A percentile compares a stretch with the other conserved stretches of the same genome.
Evolutionary conservation across 2,797 vertebrate species (phyloP).

Genomic region (Sebastes minor): DNA sequence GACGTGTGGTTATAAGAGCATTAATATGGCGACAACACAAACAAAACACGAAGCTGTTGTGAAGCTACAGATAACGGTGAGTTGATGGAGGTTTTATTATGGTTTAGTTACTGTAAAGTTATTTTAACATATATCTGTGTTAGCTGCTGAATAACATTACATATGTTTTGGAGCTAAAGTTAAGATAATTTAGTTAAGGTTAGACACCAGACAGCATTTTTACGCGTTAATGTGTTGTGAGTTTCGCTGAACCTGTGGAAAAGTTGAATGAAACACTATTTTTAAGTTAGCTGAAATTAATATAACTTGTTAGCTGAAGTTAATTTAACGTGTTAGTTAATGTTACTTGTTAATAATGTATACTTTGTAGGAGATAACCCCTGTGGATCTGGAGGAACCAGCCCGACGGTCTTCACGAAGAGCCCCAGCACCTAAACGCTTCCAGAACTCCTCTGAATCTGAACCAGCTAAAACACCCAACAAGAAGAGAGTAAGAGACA

Average conservation of each 20-base stretch:
- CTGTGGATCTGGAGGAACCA: not conserved
- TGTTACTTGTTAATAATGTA: not conserved
- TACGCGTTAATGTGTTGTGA: not conserved
- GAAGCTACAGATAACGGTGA: conserved; percentile 9
- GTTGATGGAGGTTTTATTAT: not conserved
- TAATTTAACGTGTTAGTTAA: too few relatives aligned
- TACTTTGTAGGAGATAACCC: conserved; percentile 42
- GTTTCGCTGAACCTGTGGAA: not conserved
- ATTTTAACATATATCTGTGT: not conserved
- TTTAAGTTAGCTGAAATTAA: too few relatives aligned
- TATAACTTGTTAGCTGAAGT: too few relatives aligned
- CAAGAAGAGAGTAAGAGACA: conserved; percentile 29
- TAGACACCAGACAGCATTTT: not conserved
- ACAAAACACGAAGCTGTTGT: not conserved
- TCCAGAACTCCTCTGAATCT: conserved; percentile 22
- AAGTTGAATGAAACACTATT: not conserved
- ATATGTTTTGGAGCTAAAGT: not conserved
- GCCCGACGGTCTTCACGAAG: conserved; percentile 33
- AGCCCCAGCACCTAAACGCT: conserved; percentile 21
- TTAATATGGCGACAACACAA: conserved; percentile 30
- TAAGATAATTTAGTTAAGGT: not conserved
- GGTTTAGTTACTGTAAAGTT: not conserved
- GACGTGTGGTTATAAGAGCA: accelerated
- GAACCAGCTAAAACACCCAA: not conserved
- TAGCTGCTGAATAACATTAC: not conserved